Evolutionary conservation across 2,113 vertebrate genomes (phyloP).

Genomic region (Lophura nycthemera): DNA sequence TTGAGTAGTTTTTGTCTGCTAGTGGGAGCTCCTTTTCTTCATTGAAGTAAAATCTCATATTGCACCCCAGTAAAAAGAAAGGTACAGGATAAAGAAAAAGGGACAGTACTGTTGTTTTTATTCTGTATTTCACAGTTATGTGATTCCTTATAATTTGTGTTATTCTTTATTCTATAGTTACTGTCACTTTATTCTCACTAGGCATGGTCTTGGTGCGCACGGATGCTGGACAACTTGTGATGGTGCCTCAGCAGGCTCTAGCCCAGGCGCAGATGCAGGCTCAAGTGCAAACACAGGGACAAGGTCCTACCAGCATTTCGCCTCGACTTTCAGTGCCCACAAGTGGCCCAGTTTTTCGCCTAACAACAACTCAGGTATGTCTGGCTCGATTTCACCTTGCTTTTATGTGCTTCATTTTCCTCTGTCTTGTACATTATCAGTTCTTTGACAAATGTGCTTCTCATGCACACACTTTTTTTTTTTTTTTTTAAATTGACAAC

Average conservation of each 20-base stretch:
- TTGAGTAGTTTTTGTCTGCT: not conserved
- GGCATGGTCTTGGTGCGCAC: conserved; percentile 90
- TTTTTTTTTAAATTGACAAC: not conserved
- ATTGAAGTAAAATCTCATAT: not conserved
- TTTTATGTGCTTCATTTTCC: not conserved
- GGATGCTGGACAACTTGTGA: conserved; percentile 86
- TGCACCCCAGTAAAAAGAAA: not conserved
- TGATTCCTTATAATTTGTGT: accelerated
- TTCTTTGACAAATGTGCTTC: not conserved
- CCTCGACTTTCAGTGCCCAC: conserved; percentile 83
- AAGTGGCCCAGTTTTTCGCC: conserved; percentile 81
- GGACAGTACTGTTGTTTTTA: accelerated
- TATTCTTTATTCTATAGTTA: not conserved
- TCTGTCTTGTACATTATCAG: not conserved
- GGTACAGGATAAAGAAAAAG: accelerated
- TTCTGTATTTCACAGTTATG: not conserved
- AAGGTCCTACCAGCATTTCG: conserved; percentile 77
- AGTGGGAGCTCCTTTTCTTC: not conserved
- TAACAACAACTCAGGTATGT: conserved; percentile 84
- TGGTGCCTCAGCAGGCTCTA: conserved; percentile 89
- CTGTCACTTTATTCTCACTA: conserved; percentile 23
- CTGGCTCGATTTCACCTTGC: not conserved
- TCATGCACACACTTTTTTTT: not conserved
- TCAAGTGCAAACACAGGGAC: conserved; percentile 79
- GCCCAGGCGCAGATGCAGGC: conserved; percentile 83